Evolutionary conservation across 2,888 invertebrate genomes (phyloP).

Genomic region (Gibbula magus): DNA sequence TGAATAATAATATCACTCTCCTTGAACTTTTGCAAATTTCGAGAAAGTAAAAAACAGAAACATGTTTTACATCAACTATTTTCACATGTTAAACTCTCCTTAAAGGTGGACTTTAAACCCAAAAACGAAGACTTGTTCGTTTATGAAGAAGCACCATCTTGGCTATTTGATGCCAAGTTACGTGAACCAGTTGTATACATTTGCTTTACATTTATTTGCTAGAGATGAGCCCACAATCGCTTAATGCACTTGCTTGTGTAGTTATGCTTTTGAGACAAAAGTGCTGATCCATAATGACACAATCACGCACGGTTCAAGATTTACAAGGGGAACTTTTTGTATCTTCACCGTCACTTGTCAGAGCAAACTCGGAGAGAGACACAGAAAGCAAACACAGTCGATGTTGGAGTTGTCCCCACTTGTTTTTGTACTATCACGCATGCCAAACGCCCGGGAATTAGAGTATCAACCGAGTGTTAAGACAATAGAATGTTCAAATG

Average conservation of each 20-base stretch:
- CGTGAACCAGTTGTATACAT: too few relatives aligned
- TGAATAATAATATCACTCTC: too few relatives aligned
- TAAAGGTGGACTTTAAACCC: too few relatives aligned
- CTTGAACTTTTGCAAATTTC: too few relatives aligned
- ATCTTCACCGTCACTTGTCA: neutral
- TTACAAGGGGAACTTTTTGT: neutral
- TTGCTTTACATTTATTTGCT: too few relatives aligned
- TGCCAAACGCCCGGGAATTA: slow-evolving; percentile 10
- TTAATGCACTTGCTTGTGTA: slow-evolving; percentile 17
- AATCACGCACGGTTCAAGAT: slow-evolving; percentile 8
- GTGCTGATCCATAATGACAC: neutral
- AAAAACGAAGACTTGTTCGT: too few relatives aligned
- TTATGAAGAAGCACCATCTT: too few relatives aligned
- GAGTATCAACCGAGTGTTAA: neutral
- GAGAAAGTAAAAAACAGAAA: too few relatives aligned
- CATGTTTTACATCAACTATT: too few relatives aligned
- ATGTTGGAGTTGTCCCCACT: neutral
- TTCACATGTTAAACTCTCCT: too few relatives aligned
- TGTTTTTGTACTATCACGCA: neutral
- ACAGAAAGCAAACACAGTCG: neutral
- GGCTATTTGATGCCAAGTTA: too few relatives aligned
- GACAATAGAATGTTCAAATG: neutral
- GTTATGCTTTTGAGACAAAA: neutral
- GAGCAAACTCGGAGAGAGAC: neutral
- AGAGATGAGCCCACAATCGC: too few relatives aligned